Base-by-base conservation (phyloP, 2,113 vertebrate genomes). In the Odocoileus hemionus region DNA sequence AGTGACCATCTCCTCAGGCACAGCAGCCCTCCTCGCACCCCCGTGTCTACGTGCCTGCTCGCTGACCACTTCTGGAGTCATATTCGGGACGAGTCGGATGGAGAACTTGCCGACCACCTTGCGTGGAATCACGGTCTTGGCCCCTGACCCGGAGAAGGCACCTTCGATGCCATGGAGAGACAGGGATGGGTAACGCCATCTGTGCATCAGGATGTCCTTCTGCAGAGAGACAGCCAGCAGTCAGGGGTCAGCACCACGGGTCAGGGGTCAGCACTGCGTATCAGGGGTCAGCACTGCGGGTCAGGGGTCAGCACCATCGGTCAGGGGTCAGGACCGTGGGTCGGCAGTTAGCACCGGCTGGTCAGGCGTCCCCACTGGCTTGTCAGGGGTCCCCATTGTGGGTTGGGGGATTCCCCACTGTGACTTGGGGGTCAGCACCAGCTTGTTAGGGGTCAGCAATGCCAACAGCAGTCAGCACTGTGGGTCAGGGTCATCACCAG, bases 161-260 rank as follows among this genome's bases (percentile, higher is more conserved):
- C 99, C 99, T 98, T 99, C 99, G 6, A 99, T 99, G n/a, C 99
- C 99, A 4, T 99, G 99, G 14, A 99, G 99, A 33, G 99, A 99
- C 16, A 99, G 99, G n/a, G 99, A 99, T 0, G 99, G 99, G 88
- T 98, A 99, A 39, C 99, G 98, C 99, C 99, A 99, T 11, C 99
- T 99, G 85, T 99, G 99, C 99, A 99, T 99, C 78, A 99, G 98
- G 96, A 99, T 98, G 52, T 99, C 76, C 10, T 99, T 99, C 99
- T 99, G 95, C 8, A 97, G 67, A 52, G 87, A 89, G 25, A 15
- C 17, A 26, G 93, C 15, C 52, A 28, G 39, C 8, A 45, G 28
- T 79, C 9, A 47, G 61, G 30, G 6, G 14, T 30, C 9, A 6
- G 9, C 28, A 26, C 19, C 2, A 10, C 0, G 26, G 45, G 25